phyloP scores from a whole-genome alignment of 2,888 invertebrate species.

The Augiades crinisus region DNA sequence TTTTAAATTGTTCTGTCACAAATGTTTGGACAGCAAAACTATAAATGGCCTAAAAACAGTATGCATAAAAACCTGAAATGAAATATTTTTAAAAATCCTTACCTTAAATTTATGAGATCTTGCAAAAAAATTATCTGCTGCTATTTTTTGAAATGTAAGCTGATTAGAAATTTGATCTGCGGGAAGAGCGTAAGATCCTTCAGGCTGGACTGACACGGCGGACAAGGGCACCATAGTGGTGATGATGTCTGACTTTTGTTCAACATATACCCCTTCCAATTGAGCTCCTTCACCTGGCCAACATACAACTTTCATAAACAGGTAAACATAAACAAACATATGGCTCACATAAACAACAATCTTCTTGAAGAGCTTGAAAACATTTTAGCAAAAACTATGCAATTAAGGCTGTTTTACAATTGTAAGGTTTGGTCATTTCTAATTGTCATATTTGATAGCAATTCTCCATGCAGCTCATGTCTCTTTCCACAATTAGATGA shows the following conservation, averaged over 20 bases:
- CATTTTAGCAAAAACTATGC: too few relatives aligned
- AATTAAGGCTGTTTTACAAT: too few relatives aligned
- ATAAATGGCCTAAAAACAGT: not conserved
- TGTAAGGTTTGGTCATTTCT: too few relatives aligned
- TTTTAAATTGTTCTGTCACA: too few relatives aligned
- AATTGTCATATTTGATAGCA: too few relatives aligned
- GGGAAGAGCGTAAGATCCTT: slow-evolving; percentile 6
- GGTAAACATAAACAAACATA: not conserved
- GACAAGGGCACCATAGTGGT: slow-evolving; percentile 39
- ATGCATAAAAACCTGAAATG: not conserved
- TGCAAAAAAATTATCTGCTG: slow-evolving; percentile 39
- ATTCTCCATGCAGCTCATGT: too few relatives aligned
- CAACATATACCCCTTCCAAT: slow-evolving; percentile 31
- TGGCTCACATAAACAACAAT: slow-evolving; percentile 55
- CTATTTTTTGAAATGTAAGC: slow-evolving; percentile 33
- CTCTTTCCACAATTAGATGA: too few relatives aligned
- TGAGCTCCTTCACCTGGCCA: slow-evolving; percentile 46
- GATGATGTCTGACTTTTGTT: slow-evolving; percentile 39
- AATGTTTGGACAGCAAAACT: too few relatives aligned
- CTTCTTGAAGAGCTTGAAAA: too few relatives aligned
- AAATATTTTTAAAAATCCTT: not conserved
- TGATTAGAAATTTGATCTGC: slow-evolving; percentile 15
- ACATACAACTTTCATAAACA: not conserved
- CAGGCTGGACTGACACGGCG: slow-evolving; percentile 31
- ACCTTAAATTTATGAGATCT: slow-evolving; percentile 50